Conservation (phyloP, 2,888 invertebrate species). For the Cantharis nigra region DNA sequence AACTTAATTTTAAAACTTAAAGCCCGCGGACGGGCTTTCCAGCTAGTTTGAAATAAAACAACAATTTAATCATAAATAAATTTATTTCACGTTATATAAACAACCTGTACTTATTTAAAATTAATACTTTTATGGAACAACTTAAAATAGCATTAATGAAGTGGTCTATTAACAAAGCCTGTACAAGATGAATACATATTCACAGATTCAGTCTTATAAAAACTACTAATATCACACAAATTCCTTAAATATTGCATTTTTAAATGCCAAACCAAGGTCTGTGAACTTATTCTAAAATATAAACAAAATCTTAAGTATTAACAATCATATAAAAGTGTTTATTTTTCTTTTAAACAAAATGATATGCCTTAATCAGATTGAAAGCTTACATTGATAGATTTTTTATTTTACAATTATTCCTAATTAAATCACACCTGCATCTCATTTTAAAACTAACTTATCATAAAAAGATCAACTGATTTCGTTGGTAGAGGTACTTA, state of each 20-base stretch:
- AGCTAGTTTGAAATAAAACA: too few relatives aligned
- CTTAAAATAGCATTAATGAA: slow-evolving; percentile 20
- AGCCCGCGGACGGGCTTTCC: too few relatives aligned
- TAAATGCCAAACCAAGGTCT: slow-evolving; percentile 23
- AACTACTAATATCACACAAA: slow-evolving; percentile 43
- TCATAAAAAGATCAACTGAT: neutral
- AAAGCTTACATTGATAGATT: neutral
- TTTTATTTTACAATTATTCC: neutral
- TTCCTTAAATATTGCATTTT: slow-evolving; percentile 27
- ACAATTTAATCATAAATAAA: slow-evolving; percentile 23
- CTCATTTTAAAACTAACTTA: neutral
- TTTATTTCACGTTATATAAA: slow-evolving; percentile 27
- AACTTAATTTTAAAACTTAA: too few relatives aligned
- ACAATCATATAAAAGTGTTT: neutral
- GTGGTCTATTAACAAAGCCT: slow-evolving; percentile 21
- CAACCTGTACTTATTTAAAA: slow-evolving; percentile 24
- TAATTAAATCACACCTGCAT: neutral
- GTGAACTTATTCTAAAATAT: slow-evolving; percentile 2
- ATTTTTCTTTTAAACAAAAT: neutral
- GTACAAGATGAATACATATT: slow-evolving; percentile 30
- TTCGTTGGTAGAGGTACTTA: neutral
- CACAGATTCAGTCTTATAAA: slow-evolving; percentile 45
- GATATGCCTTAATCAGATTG: neutral
- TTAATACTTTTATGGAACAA: slow-evolving; percentile 23
- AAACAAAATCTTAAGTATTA: neutral